A percentile compares a stretch with the other conserved stretches of the same genome.
Evolutionary conservation across 2,888 invertebrate genomes (phyloP).

Genomic region (Cheilosia urbana): DNA sequence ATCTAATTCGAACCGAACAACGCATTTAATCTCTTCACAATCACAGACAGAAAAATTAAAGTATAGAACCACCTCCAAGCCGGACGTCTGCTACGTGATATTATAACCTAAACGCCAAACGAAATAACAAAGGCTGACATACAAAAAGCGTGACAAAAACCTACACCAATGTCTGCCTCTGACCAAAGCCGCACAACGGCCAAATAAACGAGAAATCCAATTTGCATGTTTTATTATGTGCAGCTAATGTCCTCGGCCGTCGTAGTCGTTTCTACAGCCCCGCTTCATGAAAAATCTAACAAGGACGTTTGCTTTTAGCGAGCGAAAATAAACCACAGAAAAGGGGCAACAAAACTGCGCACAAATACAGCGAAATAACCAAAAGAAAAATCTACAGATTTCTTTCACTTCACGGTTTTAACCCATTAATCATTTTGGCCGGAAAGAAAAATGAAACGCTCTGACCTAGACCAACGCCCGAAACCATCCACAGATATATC

Average conservation of each 20-base stretch:
- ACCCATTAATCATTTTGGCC: slow-evolving; percentile 59
- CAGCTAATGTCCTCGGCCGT: slow-evolving; percentile 43
- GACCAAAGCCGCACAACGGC: slow-evolving; percentile 25
- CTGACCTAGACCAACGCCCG: slow-evolving; percentile 40
- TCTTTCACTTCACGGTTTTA: slow-evolving; percentile 57
- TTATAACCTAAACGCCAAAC: slow-evolving; percentile 22
- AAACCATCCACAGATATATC: slow-evolving; percentile 22
- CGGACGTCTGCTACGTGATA: slow-evolving; percentile 47
- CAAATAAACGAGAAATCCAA: slow-evolving; percentile 56
- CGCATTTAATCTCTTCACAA: slow-evolving; percentile 11
- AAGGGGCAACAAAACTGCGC: slow-evolving; percentile 23
- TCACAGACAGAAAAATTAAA: background rate
- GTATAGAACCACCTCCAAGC: background rate
- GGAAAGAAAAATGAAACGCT: slow-evolving; percentile 43
- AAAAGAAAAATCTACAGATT: slow-evolving; percentile 43
- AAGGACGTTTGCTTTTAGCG: slow-evolving; percentile 29
- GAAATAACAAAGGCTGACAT: slow-evolving; percentile 40
- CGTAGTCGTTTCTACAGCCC: slow-evolving; percentile 9
- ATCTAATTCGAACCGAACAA: slow-evolving; percentile 24
- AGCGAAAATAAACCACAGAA: slow-evolving; percentile 16
- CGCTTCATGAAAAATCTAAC: slow-evolving; percentile 39
- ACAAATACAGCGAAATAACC: slow-evolving; percentile 2
- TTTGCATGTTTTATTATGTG: slow-evolving; percentile 62
- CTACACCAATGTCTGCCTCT: slow-evolving; percentile 18
- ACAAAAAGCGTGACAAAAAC: slow-evolving; percentile 38